These are phyloP conservation scores for Montipora foliosa DNA, from an alignment of 64 coral and sea anemone species.

Conservation along the genomic window DNA sequence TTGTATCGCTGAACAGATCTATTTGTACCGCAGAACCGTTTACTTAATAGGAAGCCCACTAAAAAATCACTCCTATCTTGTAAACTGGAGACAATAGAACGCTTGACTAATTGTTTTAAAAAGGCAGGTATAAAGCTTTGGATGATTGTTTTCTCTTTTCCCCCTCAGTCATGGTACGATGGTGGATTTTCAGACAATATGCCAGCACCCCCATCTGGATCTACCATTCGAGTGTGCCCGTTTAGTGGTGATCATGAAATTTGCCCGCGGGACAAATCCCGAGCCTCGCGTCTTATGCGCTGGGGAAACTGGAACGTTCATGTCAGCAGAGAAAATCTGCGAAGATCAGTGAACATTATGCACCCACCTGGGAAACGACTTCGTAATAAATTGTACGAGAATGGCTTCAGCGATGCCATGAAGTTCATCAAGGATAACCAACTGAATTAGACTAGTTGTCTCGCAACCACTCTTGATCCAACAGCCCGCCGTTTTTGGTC, in stretches of 20 bases:
- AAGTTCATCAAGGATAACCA: constrained; percentile 63
- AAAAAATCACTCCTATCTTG: too few relatives aligned
- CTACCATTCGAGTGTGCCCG: constrained; percentile 79
- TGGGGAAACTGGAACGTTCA: constrained; percentile 86
- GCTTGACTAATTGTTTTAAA: too few relatives aligned
- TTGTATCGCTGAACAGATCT: constrained; percentile 14
- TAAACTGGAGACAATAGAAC: not conserved
- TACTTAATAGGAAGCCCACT: too few relatives aligned
- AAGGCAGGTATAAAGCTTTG: too few relatives aligned
- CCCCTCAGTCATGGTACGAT: constrained; percentile 82
- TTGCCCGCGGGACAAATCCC: constrained; percentile 73
- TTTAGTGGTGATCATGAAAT: constrained; percentile 89
- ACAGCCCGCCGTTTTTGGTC: too few relatives aligned
- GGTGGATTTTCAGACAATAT: constrained; percentile 93
- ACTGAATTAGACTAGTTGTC: not conserved
- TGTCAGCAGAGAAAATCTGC: constrained; percentile 75
- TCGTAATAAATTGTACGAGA: constrained; percentile 48
- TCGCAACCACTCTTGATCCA: not conserved
- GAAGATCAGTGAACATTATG: constrained; percentile 63
- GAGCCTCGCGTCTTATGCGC: constrained; percentile 40
- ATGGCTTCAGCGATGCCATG: constrained; percentile 71
- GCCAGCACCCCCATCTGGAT: constrained; percentile 58
- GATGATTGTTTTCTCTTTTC: not conserved
- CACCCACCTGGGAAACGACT: constrained; percentile 56
- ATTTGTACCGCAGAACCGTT: too few relatives aligned